phyloP scores from a whole-genome alignment of 2,888 invertebrate genomes.

The Parthenolecanium corni region DNA sequence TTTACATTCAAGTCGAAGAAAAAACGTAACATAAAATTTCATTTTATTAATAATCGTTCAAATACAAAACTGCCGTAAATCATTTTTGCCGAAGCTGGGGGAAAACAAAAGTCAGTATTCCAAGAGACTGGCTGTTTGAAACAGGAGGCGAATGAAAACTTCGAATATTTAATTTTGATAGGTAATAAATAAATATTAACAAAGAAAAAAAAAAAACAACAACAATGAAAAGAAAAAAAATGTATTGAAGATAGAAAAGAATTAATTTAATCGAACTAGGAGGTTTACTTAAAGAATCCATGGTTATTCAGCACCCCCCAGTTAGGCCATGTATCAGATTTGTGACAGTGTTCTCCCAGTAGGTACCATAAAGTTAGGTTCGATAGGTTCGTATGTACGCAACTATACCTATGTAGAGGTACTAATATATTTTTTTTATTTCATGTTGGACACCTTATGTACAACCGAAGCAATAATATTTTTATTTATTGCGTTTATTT shows the following conservation, averaged over 20 bases:
- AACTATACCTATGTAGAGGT: too few species aligned
- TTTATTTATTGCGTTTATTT: constrained; percentile 24
- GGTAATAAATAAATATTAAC: constrained; percentile 25
- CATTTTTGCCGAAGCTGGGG: too few species aligned
- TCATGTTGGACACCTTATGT: not conserved
- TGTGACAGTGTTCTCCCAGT: constrained; percentile 26
- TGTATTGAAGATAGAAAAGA: not conserved
- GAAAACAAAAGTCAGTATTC: too few species aligned
- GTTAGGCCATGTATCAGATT: constrained; percentile 23
- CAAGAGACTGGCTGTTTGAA: too few species aligned
- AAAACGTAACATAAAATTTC: too few species aligned
- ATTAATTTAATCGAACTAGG: constrained; percentile 27
- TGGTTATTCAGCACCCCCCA: constrained; percentile 10
- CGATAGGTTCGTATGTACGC: too few species aligned
- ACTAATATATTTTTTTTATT: too few species aligned
- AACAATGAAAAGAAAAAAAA: not conserved
- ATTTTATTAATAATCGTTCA: too few species aligned
- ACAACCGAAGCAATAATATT: constrained; percentile 23
- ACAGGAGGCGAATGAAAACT: not conserved
- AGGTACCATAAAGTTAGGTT: constrained; percentile 24
- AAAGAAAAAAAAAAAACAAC: not conserved
- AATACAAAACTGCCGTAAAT: too few species aligned
- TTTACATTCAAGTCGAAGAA: too few species aligned
- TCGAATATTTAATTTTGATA: constrained; percentile 26
- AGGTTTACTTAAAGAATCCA: constrained; percentile 6